Evolutionary conservation across 2,888 invertebrate species (phyloP).

Genomic region (Periphyllus acericola): DNA sequence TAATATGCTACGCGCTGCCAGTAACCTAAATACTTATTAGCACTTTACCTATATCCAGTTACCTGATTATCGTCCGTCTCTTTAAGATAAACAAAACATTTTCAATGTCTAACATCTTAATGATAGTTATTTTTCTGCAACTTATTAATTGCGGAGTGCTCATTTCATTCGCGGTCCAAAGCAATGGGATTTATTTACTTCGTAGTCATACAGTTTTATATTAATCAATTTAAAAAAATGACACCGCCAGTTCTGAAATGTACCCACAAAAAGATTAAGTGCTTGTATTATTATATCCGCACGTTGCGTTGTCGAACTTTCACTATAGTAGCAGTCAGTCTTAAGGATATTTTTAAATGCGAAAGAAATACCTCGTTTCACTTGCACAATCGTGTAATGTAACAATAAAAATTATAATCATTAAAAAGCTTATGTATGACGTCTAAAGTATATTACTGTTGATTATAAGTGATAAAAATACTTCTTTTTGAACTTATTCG

Average conservation of each 20-base stretch:
- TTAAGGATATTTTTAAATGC: slow-evolving; percentile 6
- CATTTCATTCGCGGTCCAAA: background rate
- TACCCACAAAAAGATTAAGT: slow-evolving; percentile 16
- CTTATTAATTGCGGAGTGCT: background rate
- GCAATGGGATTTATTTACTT: background rate
- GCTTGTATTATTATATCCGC: slow-evolving; percentile 22
- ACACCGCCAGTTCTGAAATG: slow-evolving; percentile 1
- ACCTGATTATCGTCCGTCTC: background rate
- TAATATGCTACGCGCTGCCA: background rate
- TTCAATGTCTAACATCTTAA: background rate
- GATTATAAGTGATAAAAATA: slow-evolving; percentile 10
- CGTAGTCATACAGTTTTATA: background rate
- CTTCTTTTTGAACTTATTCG: slow-evolving; percentile 18
- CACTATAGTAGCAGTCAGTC: slow-evolving; percentile 14
- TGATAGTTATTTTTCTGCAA: background rate
- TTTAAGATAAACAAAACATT: background rate
- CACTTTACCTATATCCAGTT: background rate
- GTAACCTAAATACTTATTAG: slow-evolving; percentile 38
- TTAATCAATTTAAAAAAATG: slow-evolving; percentile 44
- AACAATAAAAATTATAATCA: background rate
- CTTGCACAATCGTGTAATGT: background rate
- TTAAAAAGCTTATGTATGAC: background rate
- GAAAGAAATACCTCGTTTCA: slow-evolving; percentile 28
- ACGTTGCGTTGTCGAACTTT: slow-evolving; percentile 16
- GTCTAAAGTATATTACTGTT: no score